Percentiles rank a stretch among this genome's conserved stretches.
phyloP scores from a whole-genome alignment of 2,888 invertebrate genomes.

The Clusia tigrina region DNA sequence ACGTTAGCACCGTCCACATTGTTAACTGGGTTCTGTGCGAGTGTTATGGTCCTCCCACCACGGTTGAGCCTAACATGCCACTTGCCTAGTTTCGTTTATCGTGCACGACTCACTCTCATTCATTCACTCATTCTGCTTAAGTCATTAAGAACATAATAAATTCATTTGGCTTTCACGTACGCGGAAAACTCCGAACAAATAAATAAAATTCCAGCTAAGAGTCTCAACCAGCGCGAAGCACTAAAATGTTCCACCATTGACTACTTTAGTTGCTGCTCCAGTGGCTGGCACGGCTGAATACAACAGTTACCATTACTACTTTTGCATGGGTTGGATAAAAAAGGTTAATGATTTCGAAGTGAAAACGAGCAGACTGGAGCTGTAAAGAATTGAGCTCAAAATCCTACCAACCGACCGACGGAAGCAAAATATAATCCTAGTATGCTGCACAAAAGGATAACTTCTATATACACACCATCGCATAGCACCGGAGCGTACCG shows the following conservation, averaged over 20 bases:
- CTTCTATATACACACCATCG: background rate
- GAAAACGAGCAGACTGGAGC: conserved; percentile 5
- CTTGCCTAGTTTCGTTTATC: background rate
- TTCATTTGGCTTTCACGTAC: conserved; percentile 52
- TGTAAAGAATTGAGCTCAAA: background rate
- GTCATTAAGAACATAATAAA: conserved; percentile 60
- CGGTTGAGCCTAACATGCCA: background rate
- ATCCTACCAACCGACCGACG: conserved; percentile 4
- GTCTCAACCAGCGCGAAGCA: background rate
- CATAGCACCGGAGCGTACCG: background rate
- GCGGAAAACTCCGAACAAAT: conserved; percentile 34
- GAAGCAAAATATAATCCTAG: conserved; percentile 11
- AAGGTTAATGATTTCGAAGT: conserved; percentile 16
- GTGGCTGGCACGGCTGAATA: background rate
- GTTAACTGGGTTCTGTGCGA: background rate
- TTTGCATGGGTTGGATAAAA: background rate
- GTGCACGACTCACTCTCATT: background rate
- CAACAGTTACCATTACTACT: background rate
- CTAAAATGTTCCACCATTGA: conserved; percentile 1
- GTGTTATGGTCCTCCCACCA: background rate
- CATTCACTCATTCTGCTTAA: conserved; percentile 41
- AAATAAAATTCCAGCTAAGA: conserved; percentile 21
- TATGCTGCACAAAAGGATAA: conserved; percentile 12
- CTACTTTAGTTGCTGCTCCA: background rate
- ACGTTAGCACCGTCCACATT: background rate